phyloP scores from a whole-genome alignment of 2,113 vertebrate genomes.

The Nyctibius bracteatus region DNA sequence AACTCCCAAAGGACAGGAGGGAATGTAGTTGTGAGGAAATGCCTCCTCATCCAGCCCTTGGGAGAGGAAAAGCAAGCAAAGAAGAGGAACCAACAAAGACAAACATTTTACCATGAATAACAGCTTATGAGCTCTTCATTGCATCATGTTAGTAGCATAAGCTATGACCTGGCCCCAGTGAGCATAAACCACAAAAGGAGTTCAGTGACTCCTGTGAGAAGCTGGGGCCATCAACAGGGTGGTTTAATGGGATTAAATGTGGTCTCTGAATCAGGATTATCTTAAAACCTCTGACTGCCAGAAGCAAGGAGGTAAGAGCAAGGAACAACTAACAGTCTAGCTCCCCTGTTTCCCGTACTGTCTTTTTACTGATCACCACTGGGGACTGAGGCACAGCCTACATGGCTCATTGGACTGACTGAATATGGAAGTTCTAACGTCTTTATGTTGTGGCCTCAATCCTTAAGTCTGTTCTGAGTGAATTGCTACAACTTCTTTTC shows the following conservation, averaged over 20 bases:
- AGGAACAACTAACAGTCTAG: background rate
- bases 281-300: background rate
- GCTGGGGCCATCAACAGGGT: fast-evolving
- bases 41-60: background rate
- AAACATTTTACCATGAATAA: background rate
- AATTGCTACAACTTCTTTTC: background rate
- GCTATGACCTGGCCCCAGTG: background rate
- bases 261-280: background rate
- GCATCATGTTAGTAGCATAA: background rate
- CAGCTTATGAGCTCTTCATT: background rate
- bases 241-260: background rate
- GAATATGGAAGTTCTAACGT: background rate
- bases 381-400: background rate
- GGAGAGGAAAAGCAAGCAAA: background rate
- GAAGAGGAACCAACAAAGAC: background rate
- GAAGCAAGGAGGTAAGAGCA: background rate
- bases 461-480: background rate
- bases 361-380: background rate
- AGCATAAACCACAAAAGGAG: background rate
- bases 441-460: background rate
- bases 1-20: background rate
- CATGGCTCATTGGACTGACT: background rate
- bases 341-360: background rate
- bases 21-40: background rate
- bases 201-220: background rate